Evolutionary conservation across 2,888 invertebrate genomes (phyloP), one percentile per base, ranked within the genome.

Genomic region (Aphodius granarius): DNA sequence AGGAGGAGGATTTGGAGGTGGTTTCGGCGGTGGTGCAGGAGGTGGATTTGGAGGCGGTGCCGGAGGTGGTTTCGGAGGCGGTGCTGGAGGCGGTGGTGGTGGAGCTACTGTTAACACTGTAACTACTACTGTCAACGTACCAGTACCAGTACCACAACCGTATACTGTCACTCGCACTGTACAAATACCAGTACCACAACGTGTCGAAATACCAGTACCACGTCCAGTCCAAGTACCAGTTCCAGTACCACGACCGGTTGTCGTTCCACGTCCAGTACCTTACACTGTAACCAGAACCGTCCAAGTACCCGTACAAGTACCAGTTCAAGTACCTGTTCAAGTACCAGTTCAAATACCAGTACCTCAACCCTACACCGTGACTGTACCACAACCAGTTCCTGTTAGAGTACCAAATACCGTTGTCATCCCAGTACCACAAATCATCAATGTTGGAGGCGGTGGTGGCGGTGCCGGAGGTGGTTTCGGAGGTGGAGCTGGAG

Each of bases 201-300:
- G 2, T 23, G 81, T 82, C 65, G 83, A 84, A 18, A 84, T 86
- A 0, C 90, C 85, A 66, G 78, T 81, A 19, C 79, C 79, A 93
- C 93, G 72, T 70, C 85, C 89, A 0, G 89, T 90, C 0, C 88
- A 88, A 2, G 87, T 89, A 0, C 88, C 89, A 0, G 89, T 90
- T 0, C 89, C 88, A 0, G 87, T 87, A 6, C 84, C 87, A 73
- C 85, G 86, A 15, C 93, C 93, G 86, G 94, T 92, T 88, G 91
- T 89, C 84, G 91, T 94, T 77, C 92, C 92, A 79, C 91, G 91
- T 72, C 83, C 73, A 68, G 68, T 71, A 19, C 71, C 84, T n/a
- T 78, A 79, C 0, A 77, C 76, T 5, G 79, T 81, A 21, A 80
- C 77, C 5, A 80, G 79, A 18, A 75, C 75, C 63, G 75, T 79